Evolutionary conservation across 2,113 vertebrate species (phyloP).

Genomic region (Barbus barbus): DNA sequence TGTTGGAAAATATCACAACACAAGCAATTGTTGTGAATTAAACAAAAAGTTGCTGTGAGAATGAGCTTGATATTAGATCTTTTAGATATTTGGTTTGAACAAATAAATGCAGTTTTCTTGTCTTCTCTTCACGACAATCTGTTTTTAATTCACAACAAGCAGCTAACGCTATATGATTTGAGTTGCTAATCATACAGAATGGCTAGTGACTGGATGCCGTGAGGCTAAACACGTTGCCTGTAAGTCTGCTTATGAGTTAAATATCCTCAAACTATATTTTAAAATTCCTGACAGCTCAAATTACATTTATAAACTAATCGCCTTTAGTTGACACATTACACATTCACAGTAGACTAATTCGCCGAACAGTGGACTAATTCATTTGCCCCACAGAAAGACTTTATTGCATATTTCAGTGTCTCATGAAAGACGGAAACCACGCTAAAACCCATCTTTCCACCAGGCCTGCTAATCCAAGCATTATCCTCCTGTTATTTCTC

Average conservation of each 20-base stretch:
- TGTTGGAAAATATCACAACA: not conserved
- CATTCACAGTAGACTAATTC: conserved; percentile 49
- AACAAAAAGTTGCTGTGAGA: not conserved
- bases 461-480: conserved; percentile 66
- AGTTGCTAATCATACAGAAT: not conserved
- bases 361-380: conserved; percentile 71
- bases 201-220: not conserved
- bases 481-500: conserved; percentile 75
- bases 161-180: not conserved
- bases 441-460: conserved; percentile 68
- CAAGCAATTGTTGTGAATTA: not conserved
- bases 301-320: conserved; percentile 70
- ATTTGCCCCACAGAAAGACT: conserved; percentile 64
- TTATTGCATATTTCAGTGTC: conserved; percentile 69
- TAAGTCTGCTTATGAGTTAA: conserved; percentile 35
- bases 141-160: not conserved
- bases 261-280: conserved; percentile 61
- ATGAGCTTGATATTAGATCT: not conserved
- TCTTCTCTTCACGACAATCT: not conserved
- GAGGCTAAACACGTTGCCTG: not conserved
- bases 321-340: conserved; percentile 62
- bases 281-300: conserved; percentile 67
- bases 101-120: not conserved
- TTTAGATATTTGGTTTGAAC: not conserved
- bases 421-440: not conserved